phyloP scores from a whole-genome alignment of 2,797 vertebrate genomes.

The Phyllotis vaccarum region DNA sequence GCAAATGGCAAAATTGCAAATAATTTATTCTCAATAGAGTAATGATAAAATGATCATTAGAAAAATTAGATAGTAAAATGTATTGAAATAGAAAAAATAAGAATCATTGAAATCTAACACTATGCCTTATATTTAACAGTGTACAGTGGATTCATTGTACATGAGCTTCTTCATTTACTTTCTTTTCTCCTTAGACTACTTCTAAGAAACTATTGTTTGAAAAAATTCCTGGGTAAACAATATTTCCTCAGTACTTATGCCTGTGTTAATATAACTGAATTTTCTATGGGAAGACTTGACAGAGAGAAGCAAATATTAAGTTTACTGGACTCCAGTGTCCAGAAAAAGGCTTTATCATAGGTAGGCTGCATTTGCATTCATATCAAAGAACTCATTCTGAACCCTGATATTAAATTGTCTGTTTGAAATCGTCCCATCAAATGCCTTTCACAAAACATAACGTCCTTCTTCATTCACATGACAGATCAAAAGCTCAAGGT shows the following conservation, averaged over 20 bases:
- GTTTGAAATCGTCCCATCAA: not conserved
- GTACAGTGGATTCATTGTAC: not conserved
- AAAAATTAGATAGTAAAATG: not conserved
- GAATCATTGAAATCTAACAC: not conserved
- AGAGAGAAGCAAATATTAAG: not conserved
- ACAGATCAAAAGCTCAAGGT: not conserved
- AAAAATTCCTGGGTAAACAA: not conserved
- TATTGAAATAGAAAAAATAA: not conserved
- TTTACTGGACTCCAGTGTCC: not conserved
- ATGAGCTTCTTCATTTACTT: not conserved
- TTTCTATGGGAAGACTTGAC: not conserved
- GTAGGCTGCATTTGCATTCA: not conserved
- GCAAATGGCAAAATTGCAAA: not conserved
- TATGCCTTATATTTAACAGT: not conserved
- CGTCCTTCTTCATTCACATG: not conserved
- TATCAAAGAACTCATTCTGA: constrained; percentile 35
- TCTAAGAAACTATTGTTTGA: not conserved
- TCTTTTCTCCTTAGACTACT: not conserved
- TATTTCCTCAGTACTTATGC: not conserved
- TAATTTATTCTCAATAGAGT: not conserved
- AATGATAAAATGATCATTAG: not conserved
- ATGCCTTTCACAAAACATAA: constrained; percentile 11
- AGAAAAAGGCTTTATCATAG: not conserved
- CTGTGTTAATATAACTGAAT: constrained; percentile 1
- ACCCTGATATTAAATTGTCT: constrained; percentile 28